These are phyloP conservation scores for Itoplectis maculator DNA, from an alignment of 2,888 invertebrate genomes.

Conservation along the genomic window DNA sequence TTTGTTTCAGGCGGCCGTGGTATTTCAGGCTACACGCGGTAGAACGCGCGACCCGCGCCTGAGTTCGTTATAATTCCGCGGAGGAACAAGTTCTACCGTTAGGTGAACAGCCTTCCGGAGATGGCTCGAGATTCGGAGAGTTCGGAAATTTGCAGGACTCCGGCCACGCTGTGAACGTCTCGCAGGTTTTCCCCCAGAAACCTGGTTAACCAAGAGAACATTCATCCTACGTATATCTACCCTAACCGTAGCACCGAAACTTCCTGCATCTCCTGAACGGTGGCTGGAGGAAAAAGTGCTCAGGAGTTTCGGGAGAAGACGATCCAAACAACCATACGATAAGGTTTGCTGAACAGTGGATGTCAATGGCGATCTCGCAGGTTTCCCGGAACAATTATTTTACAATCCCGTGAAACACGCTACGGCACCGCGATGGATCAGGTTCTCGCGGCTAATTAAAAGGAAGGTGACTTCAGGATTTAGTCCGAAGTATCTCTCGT, in stretches of 20 bases:
- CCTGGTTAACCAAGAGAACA: constrained; percentile 23
- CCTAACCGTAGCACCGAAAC: background rate
- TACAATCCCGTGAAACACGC: too few relatives aligned
- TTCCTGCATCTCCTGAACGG: background rate
- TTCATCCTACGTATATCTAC: background rate
- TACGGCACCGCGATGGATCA: too few relatives aligned
- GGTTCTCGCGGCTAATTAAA: too few relatives aligned
- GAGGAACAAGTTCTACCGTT: constrained; percentile 55
- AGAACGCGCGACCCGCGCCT: background rate
- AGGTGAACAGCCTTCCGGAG: constrained; percentile 38
- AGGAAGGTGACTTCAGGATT: too few relatives aligned
- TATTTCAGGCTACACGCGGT: constrained; percentile 16
- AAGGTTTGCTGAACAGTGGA: too few relatives aligned
- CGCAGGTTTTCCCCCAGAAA: constrained; percentile 17
- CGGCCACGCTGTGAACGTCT: background rate
- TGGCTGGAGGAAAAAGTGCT: background rate
- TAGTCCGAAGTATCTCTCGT: too few relatives aligned
- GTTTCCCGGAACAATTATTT: too few relatives aligned
- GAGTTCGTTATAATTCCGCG: constrained; percentile 61
- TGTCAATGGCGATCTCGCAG: too few relatives aligned
- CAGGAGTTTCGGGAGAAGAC: too few relatives aligned
- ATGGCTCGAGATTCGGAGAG: constrained; percentile 14
- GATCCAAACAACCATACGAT: too few relatives aligned
- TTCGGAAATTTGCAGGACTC: constrained; percentile 39
- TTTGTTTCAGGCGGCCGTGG: constrained; percentile 22